Base-by-base conservation (phyloP, 2,113 vertebrate species). In the Nycticebus coucang region DNA sequence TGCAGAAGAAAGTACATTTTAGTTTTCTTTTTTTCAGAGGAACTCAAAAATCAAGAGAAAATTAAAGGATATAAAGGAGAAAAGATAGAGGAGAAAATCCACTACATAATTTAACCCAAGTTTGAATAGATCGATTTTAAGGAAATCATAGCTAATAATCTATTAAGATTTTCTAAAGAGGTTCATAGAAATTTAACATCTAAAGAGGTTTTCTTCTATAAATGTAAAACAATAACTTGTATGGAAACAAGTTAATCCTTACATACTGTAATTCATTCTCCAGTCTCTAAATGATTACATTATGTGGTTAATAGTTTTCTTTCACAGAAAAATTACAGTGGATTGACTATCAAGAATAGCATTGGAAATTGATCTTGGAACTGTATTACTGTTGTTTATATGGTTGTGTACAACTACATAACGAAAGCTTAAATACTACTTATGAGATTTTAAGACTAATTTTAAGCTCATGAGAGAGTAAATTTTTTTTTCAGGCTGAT, bases 1-100 rank as follows among this genome's bases (percentile, higher is more conserved):
- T 97, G 82, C 77, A 95, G 91, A 97, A 97, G 93, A 83, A 97
- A 97, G 91, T 78, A 95, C 71, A 91, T 96, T 95, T 96, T 66
- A 60, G 78, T 50, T 96, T 71, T 77, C 33, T 80, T 95, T 96
- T 45, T 93, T 33, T 24, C 13, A 19, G 24, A 57, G 26, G 33
- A 93, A 72, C 69, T 92, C 24, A 80, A 94, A 92, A 85, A 60
- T 66, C 9, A 33, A 60, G 33, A 60, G 80, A 55, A 90, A 75
- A 81, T 41, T 7, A 30, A 5, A 82, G 17, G 45, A 71, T 41
- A 11, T 53, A 53, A 66, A 15, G 41, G 19, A 87, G 3, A 59
- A 77, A 92, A 72, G 13, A 18, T 79, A 37, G 22, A 64, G 59
- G 35, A 80, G 60, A 94, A 84, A 83, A 57, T 15, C 1, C 1